A percentile compares a stretch with the other conserved stretches of the same genome.
Conservation (phyloP, 64 coral and sea anemone species). For the Montipora capricornis region DNA sequence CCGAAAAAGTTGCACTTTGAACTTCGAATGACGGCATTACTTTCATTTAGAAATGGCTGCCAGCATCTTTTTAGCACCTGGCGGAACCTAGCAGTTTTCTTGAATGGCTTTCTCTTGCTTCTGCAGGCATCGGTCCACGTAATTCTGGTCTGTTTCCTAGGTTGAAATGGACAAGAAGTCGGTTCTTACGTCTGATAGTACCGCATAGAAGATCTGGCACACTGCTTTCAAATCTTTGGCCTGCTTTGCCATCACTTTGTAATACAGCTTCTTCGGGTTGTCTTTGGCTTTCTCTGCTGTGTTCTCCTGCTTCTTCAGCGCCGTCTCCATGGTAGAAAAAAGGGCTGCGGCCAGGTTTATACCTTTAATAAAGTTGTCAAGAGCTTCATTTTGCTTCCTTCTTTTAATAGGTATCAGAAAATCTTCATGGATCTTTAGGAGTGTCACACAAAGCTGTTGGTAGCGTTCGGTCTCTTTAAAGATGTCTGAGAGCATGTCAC, state of each 20-base stretch:
- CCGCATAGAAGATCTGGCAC: constrained; percentile 37
- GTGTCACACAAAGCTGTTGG: neutral
- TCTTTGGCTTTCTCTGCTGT: neutral
- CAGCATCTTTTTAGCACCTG: neutral
- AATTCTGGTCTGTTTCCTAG: constrained; percentile 44
- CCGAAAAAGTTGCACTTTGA: no score
- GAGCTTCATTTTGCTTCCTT: constrained; percentile 4
- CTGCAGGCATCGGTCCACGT: constrained; percentile 56
- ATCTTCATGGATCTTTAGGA: constrained; percentile 44
- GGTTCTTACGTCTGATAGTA: constrained; percentile 32
- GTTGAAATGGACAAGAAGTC: constrained; percentile 35
- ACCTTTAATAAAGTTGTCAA: constrained; percentile 36
- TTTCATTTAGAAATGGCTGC: no score
- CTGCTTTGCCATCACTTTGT: constrained; percentile 35
- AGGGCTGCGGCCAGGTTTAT: constrained; percentile 22
- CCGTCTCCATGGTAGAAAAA: constrained; percentile 37
- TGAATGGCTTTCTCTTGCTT: constrained; percentile 8
- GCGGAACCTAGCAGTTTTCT: neutral
- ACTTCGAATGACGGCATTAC: no score
- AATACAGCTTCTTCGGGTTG: constrained; percentile 23
- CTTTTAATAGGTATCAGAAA: constrained; percentile 27
- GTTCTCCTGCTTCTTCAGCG: constrained; percentile 19
- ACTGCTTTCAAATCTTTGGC: constrained; percentile 30
- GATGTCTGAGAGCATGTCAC: neutral
- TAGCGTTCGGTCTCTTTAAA: neutral